Evolutionary conservation across 2,888 invertebrate species (phyloP).

Genomic region (Gastracanthus pulcherrimus): DNA sequence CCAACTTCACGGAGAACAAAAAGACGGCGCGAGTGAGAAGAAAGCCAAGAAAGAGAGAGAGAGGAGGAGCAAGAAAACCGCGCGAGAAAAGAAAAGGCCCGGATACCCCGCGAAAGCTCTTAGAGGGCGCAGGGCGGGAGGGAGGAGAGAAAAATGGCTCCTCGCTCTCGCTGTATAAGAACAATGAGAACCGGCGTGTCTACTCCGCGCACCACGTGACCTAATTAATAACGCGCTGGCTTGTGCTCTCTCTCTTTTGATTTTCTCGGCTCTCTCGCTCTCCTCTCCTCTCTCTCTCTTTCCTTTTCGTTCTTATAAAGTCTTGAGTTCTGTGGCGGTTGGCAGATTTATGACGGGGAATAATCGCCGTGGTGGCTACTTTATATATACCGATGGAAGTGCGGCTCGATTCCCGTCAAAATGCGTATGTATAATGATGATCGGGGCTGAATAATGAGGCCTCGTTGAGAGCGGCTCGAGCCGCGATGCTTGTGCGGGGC

Average conservation of each 20-base stretch:
- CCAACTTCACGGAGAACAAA: conserved; percentile 52
- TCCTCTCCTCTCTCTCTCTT: neutral
- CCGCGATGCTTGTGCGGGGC: too few relatives aligned
- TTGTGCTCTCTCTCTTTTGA: conserved; percentile 31
- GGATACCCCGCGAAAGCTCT: neutral
- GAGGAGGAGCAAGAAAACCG: too few relatives aligned
- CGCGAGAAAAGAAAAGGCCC: neutral
- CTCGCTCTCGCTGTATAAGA: conserved; percentile 26
- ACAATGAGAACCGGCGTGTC: conserved; percentile 39
- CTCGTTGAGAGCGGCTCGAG: conserved; percentile 8
- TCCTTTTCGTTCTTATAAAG: neutral
- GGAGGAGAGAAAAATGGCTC: conserved; percentile 53
- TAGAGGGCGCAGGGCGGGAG: too few relatives aligned
- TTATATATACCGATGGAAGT: neutral
- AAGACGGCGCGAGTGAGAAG: neutral
- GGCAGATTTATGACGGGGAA: conserved; percentile 58
- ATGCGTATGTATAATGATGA: conserved; percentile 50
- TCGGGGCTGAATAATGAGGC: conserved; percentile 45
- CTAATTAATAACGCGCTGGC: conserved; percentile 58
- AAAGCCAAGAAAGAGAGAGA: too few relatives aligned
- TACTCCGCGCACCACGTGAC: conserved; percentile 49
- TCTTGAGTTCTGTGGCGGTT: neutral
- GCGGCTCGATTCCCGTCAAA: conserved; percentile 17
- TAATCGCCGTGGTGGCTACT: conserved; percentile 17
- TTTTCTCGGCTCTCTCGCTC: conserved; percentile 17